Evolutionary conservation across 2,113 vertebrate species (phyloP).

Genomic region (Brachypodius melanocephalos): DNA sequence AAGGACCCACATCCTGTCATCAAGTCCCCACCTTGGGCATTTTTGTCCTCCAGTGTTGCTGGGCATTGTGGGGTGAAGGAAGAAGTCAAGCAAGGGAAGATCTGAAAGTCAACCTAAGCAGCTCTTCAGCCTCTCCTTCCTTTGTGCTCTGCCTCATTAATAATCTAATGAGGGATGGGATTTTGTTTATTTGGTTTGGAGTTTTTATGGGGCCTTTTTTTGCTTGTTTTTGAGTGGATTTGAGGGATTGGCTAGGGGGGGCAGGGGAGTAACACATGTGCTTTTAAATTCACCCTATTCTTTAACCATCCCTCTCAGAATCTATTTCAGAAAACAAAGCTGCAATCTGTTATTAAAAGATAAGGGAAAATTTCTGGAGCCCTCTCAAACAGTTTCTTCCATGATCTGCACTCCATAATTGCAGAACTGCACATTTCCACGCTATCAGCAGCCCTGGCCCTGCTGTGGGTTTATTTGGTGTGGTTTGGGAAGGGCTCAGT

Average conservation of each 20-base stretch:
- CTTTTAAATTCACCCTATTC: neutral
- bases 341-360: neutral
- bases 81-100: neutral
- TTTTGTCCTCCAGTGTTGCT: neutral
- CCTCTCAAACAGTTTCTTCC: neutral
- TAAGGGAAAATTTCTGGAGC: neutral
- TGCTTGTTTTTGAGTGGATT: neutral
- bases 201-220: neutral
- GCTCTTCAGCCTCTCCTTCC: neutral
- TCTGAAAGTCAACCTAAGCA: neutral
- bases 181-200: neutral
- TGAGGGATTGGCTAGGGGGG: neutral
- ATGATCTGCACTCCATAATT: neutral
- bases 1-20: neutral
- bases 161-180: neutral
- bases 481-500: neutral
- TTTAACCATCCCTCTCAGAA: neutral
- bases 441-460: neutral
- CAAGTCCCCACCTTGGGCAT: neutral
- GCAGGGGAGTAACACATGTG: neutral
- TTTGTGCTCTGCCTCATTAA: neutral
- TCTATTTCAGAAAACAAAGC: neutral
- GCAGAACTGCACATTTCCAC: neutral
- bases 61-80: neutral
- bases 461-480: accelerated